Percentiles rank a stretch among this genome's conserved stretches.
phyloP scores from a whole-genome alignment of 1,140 invertebrate species.

The Lethocerus indicus region DNA sequence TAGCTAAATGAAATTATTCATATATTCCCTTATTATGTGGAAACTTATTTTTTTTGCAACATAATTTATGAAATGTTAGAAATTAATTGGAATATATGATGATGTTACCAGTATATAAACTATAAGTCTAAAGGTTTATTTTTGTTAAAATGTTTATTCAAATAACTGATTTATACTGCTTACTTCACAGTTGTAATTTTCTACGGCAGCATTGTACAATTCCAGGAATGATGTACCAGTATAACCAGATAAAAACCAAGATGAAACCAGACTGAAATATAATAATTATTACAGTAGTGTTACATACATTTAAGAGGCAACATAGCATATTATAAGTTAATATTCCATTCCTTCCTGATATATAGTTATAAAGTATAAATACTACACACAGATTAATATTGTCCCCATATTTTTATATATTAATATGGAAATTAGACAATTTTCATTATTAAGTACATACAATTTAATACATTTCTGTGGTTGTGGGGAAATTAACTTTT shows the following conservation, averaged over 20 bases:
- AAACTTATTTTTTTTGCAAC: not conserved
- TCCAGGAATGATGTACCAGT: conserved; percentile 40
- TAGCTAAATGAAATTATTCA: not conserved
- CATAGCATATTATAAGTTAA: too few species aligned
- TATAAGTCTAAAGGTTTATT: not conserved
- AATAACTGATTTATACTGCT: conserved; percentile 16
- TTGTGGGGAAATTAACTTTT: too few species aligned
- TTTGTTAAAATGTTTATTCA: not conserved
- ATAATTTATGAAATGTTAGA: not conserved
- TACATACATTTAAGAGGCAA: too few species aligned
- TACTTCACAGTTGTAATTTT: conserved; percentile 38
- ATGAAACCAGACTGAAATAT: conserved; percentile 41
- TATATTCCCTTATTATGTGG: not conserved
- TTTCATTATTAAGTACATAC: too few species aligned
- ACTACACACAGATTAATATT: too few species aligned
- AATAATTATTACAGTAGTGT: conserved; percentile 3
- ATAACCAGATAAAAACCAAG: conserved; percentile 45
- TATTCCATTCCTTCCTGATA: too few species aligned
- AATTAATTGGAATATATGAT: not conserved
- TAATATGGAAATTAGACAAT: too few species aligned
- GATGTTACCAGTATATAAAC: not conserved
- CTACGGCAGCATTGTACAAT: conserved; percentile 38
- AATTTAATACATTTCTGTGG: too few species aligned
- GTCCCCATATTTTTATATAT: too few species aligned
- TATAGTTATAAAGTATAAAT: too few species aligned